Percentiles rank a stretch among this genome's conserved stretches.
Evolutionary conservation across 2,888 invertebrate genomes (phyloP).

Genomic region (Lithodes maja): DNA sequence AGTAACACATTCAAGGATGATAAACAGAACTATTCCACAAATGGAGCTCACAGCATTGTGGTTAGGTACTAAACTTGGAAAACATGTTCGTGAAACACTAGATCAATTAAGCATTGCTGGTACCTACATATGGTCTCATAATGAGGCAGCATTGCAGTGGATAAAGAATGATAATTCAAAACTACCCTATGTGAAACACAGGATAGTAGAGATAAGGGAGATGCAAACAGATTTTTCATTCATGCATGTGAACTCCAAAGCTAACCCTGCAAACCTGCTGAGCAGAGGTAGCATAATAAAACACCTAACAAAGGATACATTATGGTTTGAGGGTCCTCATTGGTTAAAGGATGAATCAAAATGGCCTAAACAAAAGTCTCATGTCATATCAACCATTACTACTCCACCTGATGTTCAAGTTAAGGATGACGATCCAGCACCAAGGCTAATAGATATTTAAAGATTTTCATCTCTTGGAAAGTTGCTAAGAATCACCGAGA

Average conservation of each 20-base stretch:
- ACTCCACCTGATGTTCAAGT: neutral
- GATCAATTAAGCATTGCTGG: neutral
- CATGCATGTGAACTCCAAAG: neutral
- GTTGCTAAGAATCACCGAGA: neutral
- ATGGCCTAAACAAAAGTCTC: neutral
- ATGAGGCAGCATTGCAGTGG: constrained; percentile 25
- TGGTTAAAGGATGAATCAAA: neutral
- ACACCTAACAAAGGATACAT: neutral
- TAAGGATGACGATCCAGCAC: neutral
- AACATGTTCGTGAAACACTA: neutral
- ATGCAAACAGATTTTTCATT: neutral
- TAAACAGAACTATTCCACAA: neutral
- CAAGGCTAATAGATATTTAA: neutral
- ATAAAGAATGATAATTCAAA: constrained; percentile 9
- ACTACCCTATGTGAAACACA: constrained; percentile 8
- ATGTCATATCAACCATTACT: neutral
- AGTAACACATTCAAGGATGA: neutral
- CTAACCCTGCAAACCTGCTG: neutral
- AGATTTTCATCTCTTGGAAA: constrained; percentile 4
- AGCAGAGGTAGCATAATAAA: neutral
- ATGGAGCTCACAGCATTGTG: neutral
- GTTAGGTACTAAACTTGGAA: neutral
- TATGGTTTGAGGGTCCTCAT: neutral
- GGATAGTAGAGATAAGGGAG: neutral
- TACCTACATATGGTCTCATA: constrained; percentile 4